A percentile compares a stretch with the other conserved stretches of the same genome.
Conservation (phyloP, 2,797 vertebrate species). For the Argyrosomus regius region DNA sequence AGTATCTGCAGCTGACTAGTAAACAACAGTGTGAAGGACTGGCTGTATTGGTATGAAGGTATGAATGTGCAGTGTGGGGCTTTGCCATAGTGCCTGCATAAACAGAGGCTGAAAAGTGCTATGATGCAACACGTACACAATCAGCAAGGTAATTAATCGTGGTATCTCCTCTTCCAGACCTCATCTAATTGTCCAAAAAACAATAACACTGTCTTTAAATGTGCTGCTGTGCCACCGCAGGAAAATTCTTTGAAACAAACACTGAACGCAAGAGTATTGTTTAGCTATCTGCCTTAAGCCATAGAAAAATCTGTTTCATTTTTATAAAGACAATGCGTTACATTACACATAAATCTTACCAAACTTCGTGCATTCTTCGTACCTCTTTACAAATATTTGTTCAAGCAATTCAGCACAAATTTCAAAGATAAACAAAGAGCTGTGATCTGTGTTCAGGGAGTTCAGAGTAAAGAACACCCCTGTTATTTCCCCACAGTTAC, state of each 20-base stretch:
- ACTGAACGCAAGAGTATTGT: slow-evolving; percentile 12
- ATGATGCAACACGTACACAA: slow-evolving; percentile 30
- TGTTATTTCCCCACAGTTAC: slow-evolving; percentile 6
- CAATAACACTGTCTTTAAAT: slow-evolving; percentile 21
- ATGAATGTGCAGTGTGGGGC: slow-evolving; percentile 13
- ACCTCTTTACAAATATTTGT: not conserved
- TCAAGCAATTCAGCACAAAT: not conserved
- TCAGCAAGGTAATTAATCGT: slow-evolving; percentile 44
- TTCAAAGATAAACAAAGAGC: not conserved
- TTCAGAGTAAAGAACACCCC: slow-evolving; percentile 1
- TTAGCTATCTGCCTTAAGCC: slow-evolving; percentile 14
- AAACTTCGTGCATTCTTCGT: not conserved
- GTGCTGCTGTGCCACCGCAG: slow-evolving; percentile 19
- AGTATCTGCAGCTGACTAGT: not conserved
- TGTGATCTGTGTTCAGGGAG: not conserved
- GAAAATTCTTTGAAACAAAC: slow-evolving; percentile 28
- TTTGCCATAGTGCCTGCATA: slow-evolving; percentile 15
- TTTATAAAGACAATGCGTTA: not conserved
- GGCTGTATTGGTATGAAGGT: not conserved
- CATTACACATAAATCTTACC: not conserved
- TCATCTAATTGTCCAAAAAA: slow-evolving; percentile 42
- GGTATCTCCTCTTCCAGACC: slow-evolving; percentile 44
- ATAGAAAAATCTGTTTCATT: not conserved
- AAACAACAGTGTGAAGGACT: not conserved
- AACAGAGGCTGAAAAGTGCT: slow-evolving; percentile 46